phyloP scores from a whole-genome alignment of 2,113 vertebrate genomes.

The Arizona elegans region DNA sequence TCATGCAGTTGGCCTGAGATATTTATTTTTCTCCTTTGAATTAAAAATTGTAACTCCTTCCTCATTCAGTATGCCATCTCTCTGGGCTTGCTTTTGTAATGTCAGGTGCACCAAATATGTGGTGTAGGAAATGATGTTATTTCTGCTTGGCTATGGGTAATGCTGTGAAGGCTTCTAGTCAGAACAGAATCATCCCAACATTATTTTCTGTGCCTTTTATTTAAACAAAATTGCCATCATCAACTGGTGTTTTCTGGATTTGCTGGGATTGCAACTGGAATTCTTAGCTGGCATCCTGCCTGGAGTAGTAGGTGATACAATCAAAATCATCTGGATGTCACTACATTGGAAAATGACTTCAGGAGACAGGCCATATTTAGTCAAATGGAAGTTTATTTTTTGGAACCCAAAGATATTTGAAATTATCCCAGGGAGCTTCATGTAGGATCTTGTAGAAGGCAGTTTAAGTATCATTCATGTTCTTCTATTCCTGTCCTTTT shows the following conservation, averaged over 20 bases:
- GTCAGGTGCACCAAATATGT: not conserved
- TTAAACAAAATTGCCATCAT: not conserved
- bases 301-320: not conserved
- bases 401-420: not conserved
- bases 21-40: too few relatives aligned
- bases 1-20: not conserved
- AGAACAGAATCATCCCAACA: not conserved
- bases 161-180: not conserved
- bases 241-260: not conserved
- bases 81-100: not conserved
- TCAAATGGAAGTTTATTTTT: not conserved
- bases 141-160: not conserved
- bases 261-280: not conserved
- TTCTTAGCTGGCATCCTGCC: not conserved
- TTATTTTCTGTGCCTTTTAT: not conserved
- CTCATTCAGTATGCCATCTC: not conserved
- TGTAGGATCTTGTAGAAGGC: not conserved
- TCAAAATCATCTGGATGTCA: not conserved
- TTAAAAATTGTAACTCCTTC: too few relatives aligned
- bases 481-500: not conserved
- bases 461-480: not conserved
- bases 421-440: not conserved
- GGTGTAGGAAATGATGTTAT: not conserved
- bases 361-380: not conserved
- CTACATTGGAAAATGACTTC: not conserved